Conservation (phyloP, 2,797 vertebrate species). For the Bryconaethiops microstoma region DNA sequence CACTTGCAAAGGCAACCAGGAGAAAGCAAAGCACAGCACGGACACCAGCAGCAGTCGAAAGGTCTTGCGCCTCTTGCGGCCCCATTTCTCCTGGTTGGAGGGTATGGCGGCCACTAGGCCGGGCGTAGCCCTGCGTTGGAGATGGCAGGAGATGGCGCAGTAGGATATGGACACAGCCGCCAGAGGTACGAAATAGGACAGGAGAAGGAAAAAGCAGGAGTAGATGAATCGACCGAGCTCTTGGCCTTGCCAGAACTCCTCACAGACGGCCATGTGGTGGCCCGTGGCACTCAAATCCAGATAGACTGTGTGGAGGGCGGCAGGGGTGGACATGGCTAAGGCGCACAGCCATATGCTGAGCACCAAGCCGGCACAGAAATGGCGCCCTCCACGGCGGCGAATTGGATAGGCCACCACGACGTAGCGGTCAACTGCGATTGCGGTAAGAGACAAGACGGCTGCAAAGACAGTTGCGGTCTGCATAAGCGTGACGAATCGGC, state of each 20-base stretch:
- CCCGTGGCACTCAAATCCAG: constrained; percentile 82
- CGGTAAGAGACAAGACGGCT: constrained; percentile 85
- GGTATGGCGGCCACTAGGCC: constrained; percentile 69
- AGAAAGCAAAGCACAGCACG: constrained; percentile 85
- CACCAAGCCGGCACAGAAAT: constrained; percentile 79
- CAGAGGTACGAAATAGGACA: constrained; percentile 86
- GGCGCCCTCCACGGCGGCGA: constrained; percentile 74
- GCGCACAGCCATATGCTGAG: constrained; percentile 82
- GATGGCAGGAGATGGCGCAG: constrained; percentile 83
- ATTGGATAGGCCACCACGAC: constrained; percentile 88
- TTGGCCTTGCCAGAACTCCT: constrained; percentile 85
- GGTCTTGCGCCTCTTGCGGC: constrained; percentile 81
- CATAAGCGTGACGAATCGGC: constrained; percentile 83
- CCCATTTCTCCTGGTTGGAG: constrained; percentile 76
- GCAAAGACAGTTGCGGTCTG: constrained; percentile 84
- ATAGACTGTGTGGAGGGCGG: constrained; percentile 80
- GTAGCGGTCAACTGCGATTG: constrained; percentile 87
- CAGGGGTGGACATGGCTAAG: constrained; percentile 77
- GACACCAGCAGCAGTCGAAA: constrained; percentile 83
- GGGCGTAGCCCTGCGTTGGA: constrained; percentile 75
- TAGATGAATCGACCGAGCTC: constrained; percentile 81
- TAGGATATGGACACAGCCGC: constrained; percentile 83
- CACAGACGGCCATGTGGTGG: constrained; percentile 84
- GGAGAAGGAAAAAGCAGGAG: constrained; percentile 83
- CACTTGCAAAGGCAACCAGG: constrained; percentile 88